Base-by-base conservation (phyloP, 2,888 invertebrate genomes). In the Digitonthophagus gazella region DNA sequence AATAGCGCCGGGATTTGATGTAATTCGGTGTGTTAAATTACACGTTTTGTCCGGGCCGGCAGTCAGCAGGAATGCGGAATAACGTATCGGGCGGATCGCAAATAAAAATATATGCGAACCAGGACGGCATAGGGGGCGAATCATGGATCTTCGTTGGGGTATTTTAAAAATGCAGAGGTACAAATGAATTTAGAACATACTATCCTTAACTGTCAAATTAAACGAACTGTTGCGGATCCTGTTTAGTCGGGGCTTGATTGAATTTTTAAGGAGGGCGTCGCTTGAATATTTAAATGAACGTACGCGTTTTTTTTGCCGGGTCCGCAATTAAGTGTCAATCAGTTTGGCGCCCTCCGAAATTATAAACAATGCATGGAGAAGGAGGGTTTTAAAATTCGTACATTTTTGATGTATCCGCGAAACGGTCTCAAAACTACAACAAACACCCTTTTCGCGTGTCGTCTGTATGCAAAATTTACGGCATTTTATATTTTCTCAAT, bases 201-300 rank as follows among this genome's bases (percentile, higher is more conserved):
- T 61, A 69, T 69, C 64, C 69, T 69, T 63, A 69, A 66, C 69
- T 66, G 69, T 69, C 69, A 66, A 66, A 69, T 22, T 69, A 66
- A 69, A 69, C 66, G 69, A 66, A 66, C 65, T 63, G 28, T 11
- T 15, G 68, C 65, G 58, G 58, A 68, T 68, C 58, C 64, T 64
- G 65, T 64, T 68, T 56, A 64, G 65, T 16, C 16, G 15, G 58
- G 64, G 22, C 65, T 68, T 68, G 68, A 68, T 68, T 68, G 68
- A 68, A 68, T 68, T 68, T 68, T 68, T 68, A 68, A 68, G 68
- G 64, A 68, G 65, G 44, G 22, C 19, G 15, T 65, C 57, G 16
- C 18, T 44, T 68, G 64, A 68, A 68, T 68, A 65, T 68, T 68
- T 68, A 64, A 68, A 64, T 63, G 54, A 67, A 67, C 65, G 16